Evolutionary conservation across 2,888 invertebrate genomes (phyloP), one percentile per base, ranked within the genome.

Genomic region (Brachypalpus laphriformis): DNA sequence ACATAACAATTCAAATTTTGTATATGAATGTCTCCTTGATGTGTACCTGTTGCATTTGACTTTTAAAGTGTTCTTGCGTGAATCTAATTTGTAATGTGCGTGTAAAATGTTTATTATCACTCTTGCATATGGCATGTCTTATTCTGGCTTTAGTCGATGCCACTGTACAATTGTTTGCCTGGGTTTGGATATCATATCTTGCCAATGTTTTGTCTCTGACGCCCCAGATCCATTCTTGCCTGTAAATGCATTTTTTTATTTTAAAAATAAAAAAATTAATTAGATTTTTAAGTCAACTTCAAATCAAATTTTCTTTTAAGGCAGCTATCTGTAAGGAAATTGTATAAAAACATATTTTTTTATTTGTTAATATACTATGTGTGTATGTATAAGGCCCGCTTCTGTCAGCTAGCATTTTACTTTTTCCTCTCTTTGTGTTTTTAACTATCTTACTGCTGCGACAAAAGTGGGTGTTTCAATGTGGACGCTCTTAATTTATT

Each of bases 151-250:
- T 90, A 98, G 94, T 92, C 98, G 96, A 93, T 98, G 98, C 98
- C 98, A 98, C 92, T 98, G 98, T 59, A 98, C 97, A 89, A 98
- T 97, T 89, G 97, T 97, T 93, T 98, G 98, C 88, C 98, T 94
- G 20, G 98, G 98, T 93, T 98, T 98, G 85, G 98, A 97, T 88
- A 98, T 98, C 98, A 98, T 98, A 91, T 98, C 98, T 90, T 98
- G 98, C 98, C 98, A 98, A 92, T 98, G 98, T 91, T 98, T 98
- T 40, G 98, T 98, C 93, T 98, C 98, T 72, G 97, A 96, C 16
- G 98, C 98, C 0, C 98, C 98, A 68, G 98, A 98, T 9, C 97
- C 97, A 90, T 97, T 97, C 92, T 97, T 97, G 75, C 97, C 97
- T 97, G 71, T 86, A 83, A 71, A 75, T 61, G 66, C 57, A 71